These are phyloP conservation scores for Monomorium pharaonis DNA, from an alignment of 1,140 invertebrate genomes.

Conservation along the genomic window DNA sequence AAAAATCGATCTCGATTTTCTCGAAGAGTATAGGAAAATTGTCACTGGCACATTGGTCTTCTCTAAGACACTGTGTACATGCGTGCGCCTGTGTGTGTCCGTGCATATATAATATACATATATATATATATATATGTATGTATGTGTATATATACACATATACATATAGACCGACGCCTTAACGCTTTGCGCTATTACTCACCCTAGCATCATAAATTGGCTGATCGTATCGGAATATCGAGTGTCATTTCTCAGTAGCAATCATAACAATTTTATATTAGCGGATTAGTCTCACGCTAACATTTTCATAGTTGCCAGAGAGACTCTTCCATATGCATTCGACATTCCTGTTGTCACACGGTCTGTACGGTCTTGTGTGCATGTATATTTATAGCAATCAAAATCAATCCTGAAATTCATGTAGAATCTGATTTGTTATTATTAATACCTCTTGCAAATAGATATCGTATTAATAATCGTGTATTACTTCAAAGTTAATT, in stretches of 20 bases:
- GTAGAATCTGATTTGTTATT: slow-evolving; percentile 40
- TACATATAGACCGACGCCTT: slow-evolving; percentile 61
- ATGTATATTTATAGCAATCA: slow-evolving; percentile 6
- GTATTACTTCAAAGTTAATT: background rate
- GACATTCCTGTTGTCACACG: slow-evolving; percentile 56
- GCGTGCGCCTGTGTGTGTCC: slow-evolving; percentile 52
- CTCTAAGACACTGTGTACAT: slow-evolving; percentile 36
- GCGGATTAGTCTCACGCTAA: slow-evolving; percentile 11
- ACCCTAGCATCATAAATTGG: slow-evolving; percentile 29
- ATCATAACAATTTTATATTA: slow-evolving; percentile 17
- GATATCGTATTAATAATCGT: slow-evolving; percentile 7
- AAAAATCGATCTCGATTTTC: background rate
- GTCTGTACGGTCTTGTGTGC: slow-evolving; percentile 47
- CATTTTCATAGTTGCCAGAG: slow-evolving; percentile 30
- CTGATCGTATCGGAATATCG: slow-evolving; percentile 46
- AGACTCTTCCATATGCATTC: slow-evolving; percentile 42
- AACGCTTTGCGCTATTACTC: slow-evolving; percentile 76
- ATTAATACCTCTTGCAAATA: slow-evolving; percentile 18
- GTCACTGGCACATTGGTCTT: background rate
- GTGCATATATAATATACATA: slow-evolving; percentile 44
- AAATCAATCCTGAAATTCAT: slow-evolving; percentile 31
- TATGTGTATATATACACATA: slow-evolving; percentile 6
- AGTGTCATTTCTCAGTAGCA: slow-evolving; percentile 37
- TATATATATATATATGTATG: slow-evolving; percentile 45
- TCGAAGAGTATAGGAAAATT: slow-evolving; percentile 16